Evolutionary conservation across 2,888 invertebrate genomes (phyloP), one percentile per base, ranked within the genome.

Genomic region (Ophion slaviceki): DNA sequence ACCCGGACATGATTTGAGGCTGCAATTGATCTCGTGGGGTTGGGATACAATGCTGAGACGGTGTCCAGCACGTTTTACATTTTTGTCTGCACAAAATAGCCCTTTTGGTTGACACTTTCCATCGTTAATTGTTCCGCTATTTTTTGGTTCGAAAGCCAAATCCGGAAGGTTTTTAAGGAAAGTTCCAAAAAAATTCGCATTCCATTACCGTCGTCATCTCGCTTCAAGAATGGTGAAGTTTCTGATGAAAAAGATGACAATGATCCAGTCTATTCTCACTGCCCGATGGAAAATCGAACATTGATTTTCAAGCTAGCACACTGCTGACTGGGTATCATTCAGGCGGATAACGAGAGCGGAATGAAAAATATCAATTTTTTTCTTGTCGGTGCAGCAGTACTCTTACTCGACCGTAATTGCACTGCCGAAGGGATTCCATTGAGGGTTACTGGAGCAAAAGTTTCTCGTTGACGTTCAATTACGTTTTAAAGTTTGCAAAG

Each of bases 391-490:
- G 70, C 32, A 59, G 45, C n/a, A n/a, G 40, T 40, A 40, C 40
- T 40, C 77, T 77, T 62, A 70, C 45, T 70, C 68, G 5, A 32
- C 45, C 45, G 61, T 78, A 78, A 70, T 20, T 61, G 47, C 7
- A 28, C 24, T 57, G 5, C 20, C 24, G 28, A 36, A 17, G n/a
- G 45, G 70, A 36, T 70, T 62, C 70, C 20, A 79, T 79, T 79
- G 47, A 71, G 59, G 71, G 62, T 62, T 77, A 83, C 74, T 80
- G 70, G 66, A 82, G 87, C 80, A 68, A 82, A 83, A 87, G 82
- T 86, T 86, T n/a, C 81, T 71, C 90, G 91, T 91, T 92, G 92
- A 92, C 90, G 90, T 91, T 92, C 92, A 92, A 92, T 92, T 92
- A 91, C 90, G 90, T 90, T 91, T 90, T 89, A 90, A 92, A 92